These are phyloP conservation scores for Sebastes taczanowskii DNA, from an alignment of 2,797 vertebrate species.

Conservation along the genomic window DNA sequence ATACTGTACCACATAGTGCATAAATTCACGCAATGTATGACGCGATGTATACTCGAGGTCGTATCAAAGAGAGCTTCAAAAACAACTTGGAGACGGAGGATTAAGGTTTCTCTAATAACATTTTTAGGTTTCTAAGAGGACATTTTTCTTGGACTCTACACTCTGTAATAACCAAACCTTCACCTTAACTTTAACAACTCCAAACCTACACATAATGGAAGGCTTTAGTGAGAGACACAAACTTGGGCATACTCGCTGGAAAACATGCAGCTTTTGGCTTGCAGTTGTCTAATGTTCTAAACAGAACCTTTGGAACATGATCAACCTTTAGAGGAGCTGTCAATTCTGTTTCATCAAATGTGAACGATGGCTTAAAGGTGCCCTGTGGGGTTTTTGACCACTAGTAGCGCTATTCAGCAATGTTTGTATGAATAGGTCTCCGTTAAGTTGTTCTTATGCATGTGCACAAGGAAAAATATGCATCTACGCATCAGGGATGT, in stretches of 20 bases:
- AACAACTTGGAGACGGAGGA: not conserved
- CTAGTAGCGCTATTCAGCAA: too few relatives aligned
- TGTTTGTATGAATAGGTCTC: not conserved
- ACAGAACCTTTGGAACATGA: constrained; percentile 8
- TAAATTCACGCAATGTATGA: constrained; percentile 5
- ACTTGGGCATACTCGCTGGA: not conserved
- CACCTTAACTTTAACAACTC: not conserved
- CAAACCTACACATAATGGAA: constrained; percentile 1
- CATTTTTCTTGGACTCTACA: not conserved
- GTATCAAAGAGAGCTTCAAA: not conserved
- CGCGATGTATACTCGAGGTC: not conserved
- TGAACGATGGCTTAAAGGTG: not conserved
- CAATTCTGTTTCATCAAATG: not conserved
- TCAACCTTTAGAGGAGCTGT: not conserved
- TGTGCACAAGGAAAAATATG: not conserved
- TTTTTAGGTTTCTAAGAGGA: not conserved
- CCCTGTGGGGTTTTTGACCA: not conserved
- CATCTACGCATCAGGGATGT: too few relatives aligned
- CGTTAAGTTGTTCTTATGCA: not conserved
- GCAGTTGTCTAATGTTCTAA: not conserved
- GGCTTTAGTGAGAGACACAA: not conserved
- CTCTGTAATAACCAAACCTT: not conserved
- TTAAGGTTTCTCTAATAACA: not conserved
- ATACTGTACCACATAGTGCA: constrained; percentile 1
- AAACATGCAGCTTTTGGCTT: constrained; percentile 8